Conservation (phyloP, 2,888 invertebrate genomes). For the Dicroscelio sp. region DNA sequence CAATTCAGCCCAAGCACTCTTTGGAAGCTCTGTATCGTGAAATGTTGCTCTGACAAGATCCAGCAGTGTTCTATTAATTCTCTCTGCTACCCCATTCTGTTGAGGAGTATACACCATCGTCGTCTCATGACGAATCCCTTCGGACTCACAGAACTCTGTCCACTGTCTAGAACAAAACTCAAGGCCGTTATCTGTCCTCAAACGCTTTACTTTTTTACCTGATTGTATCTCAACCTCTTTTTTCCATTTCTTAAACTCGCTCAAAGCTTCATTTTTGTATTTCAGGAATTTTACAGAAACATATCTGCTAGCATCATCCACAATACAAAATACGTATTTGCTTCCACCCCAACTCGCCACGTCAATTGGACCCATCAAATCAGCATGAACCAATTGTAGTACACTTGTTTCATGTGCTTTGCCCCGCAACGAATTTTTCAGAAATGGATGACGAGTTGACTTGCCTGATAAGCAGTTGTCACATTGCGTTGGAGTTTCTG, state of each 20-base stretch:
- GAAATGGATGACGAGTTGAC: slow-evolving; percentile 69
- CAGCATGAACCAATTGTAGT: slow-evolving; percentile 77
- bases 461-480: slow-evolving; percentile 66
- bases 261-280: slow-evolving; percentile 47
- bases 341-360: slow-evolving; percentile 58
- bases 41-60: slow-evolving; percentile 85
- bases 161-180: slow-evolving; percentile 56
- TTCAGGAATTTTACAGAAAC: slow-evolving; percentile 55
- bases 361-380: slow-evolving; percentile 76
- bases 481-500: slow-evolving; percentile 49
- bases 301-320: slow-evolving; percentile 70
- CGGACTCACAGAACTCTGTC: slow-evolving; percentile 44
- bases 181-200: slow-evolving; percentile 47
- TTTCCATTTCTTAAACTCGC: slow-evolving; percentile 66
- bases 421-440: slow-evolving; percentile 1
- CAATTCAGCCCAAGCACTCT: slow-evolving; percentile 86
- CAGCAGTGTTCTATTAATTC: slow-evolving; percentile 86
- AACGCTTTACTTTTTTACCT: slow-evolving; percentile 37
- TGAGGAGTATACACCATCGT: slow-evolving; percentile 85
- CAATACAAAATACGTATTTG: slow-evolving; percentile 56
- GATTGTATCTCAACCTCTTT: slow-evolving; percentile 66
- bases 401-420: slow-evolving; percentile 1
- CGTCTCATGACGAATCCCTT: slow-evolving; percentile 50
- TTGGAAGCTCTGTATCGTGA: slow-evolving; percentile 75
- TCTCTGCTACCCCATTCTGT: slow-evolving; percentile 87